phyloP scores from a whole-genome alignment of 2,888 invertebrate genomes.

The Frankliniella intonsa region DNA sequence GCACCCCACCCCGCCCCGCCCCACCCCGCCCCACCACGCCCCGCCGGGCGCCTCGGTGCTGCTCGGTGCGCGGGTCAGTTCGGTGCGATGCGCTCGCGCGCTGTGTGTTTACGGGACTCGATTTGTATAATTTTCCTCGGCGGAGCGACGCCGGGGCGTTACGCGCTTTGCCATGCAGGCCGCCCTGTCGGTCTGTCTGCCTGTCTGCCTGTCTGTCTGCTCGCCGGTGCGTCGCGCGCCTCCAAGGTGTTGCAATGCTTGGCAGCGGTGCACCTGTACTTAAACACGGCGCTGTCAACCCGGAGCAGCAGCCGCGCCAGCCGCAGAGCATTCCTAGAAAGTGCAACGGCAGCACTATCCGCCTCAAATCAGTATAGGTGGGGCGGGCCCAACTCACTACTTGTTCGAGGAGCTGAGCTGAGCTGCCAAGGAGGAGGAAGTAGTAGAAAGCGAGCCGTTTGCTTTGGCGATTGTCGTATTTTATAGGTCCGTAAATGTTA shows the following conservation, averaged over 20 bases:
- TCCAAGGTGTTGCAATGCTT: background rate
- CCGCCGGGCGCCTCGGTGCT: too few species aligned
- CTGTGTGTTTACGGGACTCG: too few species aligned
- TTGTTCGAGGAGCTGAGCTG: background rate
- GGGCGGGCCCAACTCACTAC: background rate
- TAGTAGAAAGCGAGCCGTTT: conserved; percentile 11
- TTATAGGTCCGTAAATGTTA: background rate
- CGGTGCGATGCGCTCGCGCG: too few species aligned
- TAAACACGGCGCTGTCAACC: background rate
- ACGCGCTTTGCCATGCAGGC: too few species aligned
- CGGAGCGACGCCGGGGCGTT: too few species aligned
- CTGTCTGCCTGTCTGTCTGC: too few species aligned
- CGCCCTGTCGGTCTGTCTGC: too few species aligned
- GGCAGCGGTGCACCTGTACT: background rate
- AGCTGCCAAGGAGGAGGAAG: background rate
- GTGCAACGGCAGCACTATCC: background rate
- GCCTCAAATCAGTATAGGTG: too few species aligned
- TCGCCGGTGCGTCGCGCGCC: background rate
- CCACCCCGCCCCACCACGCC: too few species aligned
- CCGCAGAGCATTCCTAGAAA: background rate
- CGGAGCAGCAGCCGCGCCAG: background rate
- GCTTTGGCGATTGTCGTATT: conserved; percentile 16
- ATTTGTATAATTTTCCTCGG: too few species aligned
- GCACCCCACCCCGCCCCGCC: too few species aligned
- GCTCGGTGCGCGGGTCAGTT: too few species aligned